These are phyloP conservation scores for Lacerta viridis DNA, from an alignment of 2,797 vertebrate genomes.

Conservation along the genomic window DNA sequence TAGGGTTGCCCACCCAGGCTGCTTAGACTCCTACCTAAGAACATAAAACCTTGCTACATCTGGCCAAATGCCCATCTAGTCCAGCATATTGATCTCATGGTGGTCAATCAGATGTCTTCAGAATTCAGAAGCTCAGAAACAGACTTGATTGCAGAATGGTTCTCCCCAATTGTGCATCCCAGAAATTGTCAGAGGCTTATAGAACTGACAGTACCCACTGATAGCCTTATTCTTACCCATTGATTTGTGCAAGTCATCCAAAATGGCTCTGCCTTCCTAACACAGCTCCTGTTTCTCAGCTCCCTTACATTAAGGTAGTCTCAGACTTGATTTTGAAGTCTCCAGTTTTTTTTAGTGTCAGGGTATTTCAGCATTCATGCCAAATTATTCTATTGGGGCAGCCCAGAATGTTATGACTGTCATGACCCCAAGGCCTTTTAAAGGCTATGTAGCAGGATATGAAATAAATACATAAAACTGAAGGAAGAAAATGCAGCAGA, in stretches of 20 bases:
- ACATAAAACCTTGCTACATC: no score
- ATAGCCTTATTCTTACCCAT: no score
- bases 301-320: background rate
- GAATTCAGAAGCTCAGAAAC: background rate
- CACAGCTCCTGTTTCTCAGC: background rate
- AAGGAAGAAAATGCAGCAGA: constrained; percentile 68
- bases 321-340: background rate
- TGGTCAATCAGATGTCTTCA: background rate
- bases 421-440: background rate
- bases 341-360: background rate
- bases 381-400: background rate
- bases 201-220: no score
- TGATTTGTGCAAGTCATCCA: no score
- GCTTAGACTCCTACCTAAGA: background rate
- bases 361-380: background rate
- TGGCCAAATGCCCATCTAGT: no score
- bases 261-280: background rate
- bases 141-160: no score
- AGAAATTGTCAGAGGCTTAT: no score
- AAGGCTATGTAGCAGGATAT: background rate
- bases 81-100: no score
- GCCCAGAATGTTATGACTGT: background rate
- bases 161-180: no score
- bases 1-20: background rate
- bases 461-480: constrained; percentile 33